Conservation (phyloP, 1,140 invertebrate species). For the Phocides pigmalion region DNA sequence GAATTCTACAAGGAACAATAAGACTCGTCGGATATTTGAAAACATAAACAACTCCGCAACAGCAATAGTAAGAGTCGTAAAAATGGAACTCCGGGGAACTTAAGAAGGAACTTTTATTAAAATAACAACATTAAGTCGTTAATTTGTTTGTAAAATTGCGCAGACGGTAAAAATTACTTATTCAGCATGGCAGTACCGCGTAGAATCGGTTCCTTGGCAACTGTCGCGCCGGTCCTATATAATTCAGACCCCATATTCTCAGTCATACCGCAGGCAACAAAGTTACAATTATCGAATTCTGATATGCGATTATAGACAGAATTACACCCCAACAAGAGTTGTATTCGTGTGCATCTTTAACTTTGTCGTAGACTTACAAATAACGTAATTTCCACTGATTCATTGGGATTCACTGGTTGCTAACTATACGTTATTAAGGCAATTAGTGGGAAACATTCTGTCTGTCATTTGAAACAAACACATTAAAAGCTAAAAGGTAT, state of each 20-base stretch:
- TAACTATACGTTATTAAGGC: constrained; percentile 12
- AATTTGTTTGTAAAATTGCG: constrained; percentile 82
- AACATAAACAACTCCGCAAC: constrained; percentile 75
- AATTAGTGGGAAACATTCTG: constrained; percentile 26
- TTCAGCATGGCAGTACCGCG: constrained; percentile 71
- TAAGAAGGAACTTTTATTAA: constrained; percentile 79
- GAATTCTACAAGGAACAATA: constrained; percentile 29
- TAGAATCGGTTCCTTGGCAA: constrained; percentile 57
- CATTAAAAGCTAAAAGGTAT: too few relatives aligned
- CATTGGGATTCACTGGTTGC: neutral
- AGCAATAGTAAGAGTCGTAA: constrained; percentile 72
- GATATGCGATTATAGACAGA: constrained; percentile 35
- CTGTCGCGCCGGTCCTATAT: constrained; percentile 68
- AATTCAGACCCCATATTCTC: constrained; percentile 59
- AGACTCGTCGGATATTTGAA: constrained; percentile 58
- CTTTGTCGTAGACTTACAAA: neutral
- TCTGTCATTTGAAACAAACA: neutral
- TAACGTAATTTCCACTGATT: constrained; percentile 5
- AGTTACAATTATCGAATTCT: constrained; percentile 37
- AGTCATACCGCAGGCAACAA: constrained; percentile 33
- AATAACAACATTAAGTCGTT: constrained; percentile 80
- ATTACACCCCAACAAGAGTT: constrained; percentile 25
- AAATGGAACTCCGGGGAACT: constrained; percentile 70
- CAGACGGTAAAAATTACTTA: constrained; percentile 82
- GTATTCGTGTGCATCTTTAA: constrained; percentile 10